Evolutionary conservation across 2,113 vertebrate species (phyloP), one percentile per base, ranked within the genome.

Genomic region (Morone chrysops): DNA sequence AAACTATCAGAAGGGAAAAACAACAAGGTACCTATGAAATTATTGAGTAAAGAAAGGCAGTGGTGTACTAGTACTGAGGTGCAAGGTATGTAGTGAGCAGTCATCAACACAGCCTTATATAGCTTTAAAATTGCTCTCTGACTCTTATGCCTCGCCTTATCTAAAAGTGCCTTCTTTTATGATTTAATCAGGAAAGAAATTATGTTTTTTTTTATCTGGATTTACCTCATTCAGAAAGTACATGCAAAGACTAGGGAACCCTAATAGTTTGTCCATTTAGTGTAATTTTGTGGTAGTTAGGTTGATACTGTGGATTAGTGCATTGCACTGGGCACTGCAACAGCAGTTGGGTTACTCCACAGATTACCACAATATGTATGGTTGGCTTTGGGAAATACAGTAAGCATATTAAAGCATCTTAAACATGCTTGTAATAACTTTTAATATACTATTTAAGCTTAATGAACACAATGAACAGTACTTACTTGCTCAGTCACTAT

Each of bases 21-120:
- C 12, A 47, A 47, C 45, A 4, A 47, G 36, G 36, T 85, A 51
- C n/a, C 38, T 10, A 70, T 81, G 70, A 51, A 79, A 79, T 71
- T 62, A 61, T 69, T 68, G 60, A 78, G 51, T 60, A 57, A 65
- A 75, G 47, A 74, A 84, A 81, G 56, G 70, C 43, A 80, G 1
- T 7, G 9, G 51, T 48, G 66, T 25, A 8, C 53, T 45, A 41
- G 43, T 69, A 36, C 7, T 75, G 48, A 47, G 66, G 56, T 59
- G 70, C 70, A 13, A 36, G 17, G 11, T 51, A 70, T 36, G 6
- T 8, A 50, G 20, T 40, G 20, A 70, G 59, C 18, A 22, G 47
- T 65, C 50, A 10, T 54, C 31, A 70, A n/a, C 17, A 36, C 50
- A 40, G 12, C n/a, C 5, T 8, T 22, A 22, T 69, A 12, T 14